Evolutionary conservation across 2,113 vertebrate species (phyloP).

Genomic region (Hydrolagus affinis): DNA sequence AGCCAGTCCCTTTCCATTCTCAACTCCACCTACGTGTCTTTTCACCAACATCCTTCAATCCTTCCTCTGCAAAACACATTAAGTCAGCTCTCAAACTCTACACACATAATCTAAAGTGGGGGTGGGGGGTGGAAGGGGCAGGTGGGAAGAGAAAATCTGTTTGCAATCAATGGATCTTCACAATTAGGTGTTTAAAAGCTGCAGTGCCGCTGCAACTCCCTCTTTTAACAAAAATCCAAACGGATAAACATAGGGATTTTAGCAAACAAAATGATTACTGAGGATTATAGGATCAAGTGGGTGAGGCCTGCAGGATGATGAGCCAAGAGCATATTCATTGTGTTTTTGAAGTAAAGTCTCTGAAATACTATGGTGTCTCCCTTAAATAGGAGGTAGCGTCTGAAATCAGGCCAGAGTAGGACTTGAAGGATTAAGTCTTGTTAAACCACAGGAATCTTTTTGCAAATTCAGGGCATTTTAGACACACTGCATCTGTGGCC

Average conservation of each 20-base stretch:
- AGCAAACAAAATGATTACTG: background rate
- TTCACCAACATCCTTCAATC: too few species aligned
- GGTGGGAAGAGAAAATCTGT: background rate
- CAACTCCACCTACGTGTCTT: too few species aligned
- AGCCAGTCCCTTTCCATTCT: too few species aligned
- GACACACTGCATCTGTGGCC: background rate
- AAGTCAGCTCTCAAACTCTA: too few species aligned
- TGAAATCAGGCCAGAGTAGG: background rate
- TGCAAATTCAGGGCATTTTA: background rate
- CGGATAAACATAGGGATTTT: background rate
- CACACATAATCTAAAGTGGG: too few species aligned
- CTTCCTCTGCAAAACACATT: too few species aligned
- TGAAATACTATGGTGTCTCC: too few species aligned
- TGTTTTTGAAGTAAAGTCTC: background rate
- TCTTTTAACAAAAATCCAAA: background rate
- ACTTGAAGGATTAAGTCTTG: background rate
- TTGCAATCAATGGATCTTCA: background rate
- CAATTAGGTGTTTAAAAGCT: background rate
- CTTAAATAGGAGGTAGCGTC: too few species aligned
- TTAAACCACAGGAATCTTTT: background rate
- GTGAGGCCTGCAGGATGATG: background rate
- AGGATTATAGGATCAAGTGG: background rate
- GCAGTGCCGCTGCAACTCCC: too few species aligned
- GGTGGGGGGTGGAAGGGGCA: too few species aligned
- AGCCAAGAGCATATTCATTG: background rate